Percentiles rank a stretch among this genome's conserved stretches.
phyloP scores from a whole-genome alignment of 2,797 vertebrate genomes.

The Cirrhinus molitorella region DNA sequence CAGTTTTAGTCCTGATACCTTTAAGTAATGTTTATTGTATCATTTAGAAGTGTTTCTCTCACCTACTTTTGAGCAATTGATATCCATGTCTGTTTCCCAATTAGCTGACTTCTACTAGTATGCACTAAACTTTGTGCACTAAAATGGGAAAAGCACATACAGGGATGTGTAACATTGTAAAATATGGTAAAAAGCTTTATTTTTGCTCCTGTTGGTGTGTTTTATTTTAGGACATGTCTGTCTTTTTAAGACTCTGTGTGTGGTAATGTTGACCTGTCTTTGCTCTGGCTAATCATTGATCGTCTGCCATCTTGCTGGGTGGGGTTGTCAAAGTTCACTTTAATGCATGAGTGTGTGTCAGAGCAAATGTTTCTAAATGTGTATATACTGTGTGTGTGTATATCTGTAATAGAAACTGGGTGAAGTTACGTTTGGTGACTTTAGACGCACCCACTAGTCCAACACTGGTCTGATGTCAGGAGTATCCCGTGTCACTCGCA shows the following conservation, averaged over 20 bases:
- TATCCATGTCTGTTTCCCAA: too few species aligned
- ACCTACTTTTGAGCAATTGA: not conserved
- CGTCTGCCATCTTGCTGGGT: conserved; percentile 48
- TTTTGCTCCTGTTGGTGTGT: not conserved
- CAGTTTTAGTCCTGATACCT: not conserved
- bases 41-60: not conserved
- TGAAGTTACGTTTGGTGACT: conserved; percentile 53
- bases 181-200: not conserved
- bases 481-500: conserved; percentile 50
- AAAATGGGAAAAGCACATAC: not conserved
- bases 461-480: conserved; percentile 44
- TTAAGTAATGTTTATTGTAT: not conserved
- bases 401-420: conserved; percentile 37
- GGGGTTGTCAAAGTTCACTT: conserved; percentile 72
- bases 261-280: conserved; percentile 47
- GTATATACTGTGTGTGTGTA: conserved; percentile 10
- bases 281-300: conserved; percentile 75
- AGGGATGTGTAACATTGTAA: not conserved
- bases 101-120: not conserved
- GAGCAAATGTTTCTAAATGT: conserved; percentile 2
- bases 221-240: not conserved
- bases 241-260: conserved; percentile 42
- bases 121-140: not conserved
- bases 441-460: conserved; percentile 13
- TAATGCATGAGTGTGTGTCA: conserved; percentile 1